Evolutionary conservation across 2,888 invertebrate genomes (phyloP).

Genomic region (Pyrrhia umbra): DNA sequence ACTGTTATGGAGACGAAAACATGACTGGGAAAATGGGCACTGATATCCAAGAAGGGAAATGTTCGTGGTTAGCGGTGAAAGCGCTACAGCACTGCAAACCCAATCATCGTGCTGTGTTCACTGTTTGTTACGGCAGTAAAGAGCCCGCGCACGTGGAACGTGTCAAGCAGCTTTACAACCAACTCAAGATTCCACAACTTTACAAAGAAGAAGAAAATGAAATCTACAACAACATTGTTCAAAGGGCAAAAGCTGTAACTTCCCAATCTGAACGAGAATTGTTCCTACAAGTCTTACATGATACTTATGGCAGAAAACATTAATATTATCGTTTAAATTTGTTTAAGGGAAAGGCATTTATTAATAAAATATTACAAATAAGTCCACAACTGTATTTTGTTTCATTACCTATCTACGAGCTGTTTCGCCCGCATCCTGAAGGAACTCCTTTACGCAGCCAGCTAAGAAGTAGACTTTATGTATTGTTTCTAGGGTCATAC

Average conservation of each 20-base stretch:
- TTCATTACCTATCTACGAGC: too few species aligned
- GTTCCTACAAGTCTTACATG: constrained; percentile 93
- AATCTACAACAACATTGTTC: constrained; percentile 92
- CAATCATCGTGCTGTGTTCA: constrained; percentile 90
- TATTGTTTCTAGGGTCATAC: too few species aligned
- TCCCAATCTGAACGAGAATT: constrained; percentile 90
- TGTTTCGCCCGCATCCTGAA: too few species aligned
- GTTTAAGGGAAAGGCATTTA: neutral
- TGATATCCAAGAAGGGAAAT: constrained; percentile 98
- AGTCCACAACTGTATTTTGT: constrained; percentile 7
- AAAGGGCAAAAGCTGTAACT: constrained; percentile 58
- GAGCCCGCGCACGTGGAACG: constrained; percentile 91
- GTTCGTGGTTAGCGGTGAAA: constrained; percentile 97
- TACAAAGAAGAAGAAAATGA: constrained; percentile 93
- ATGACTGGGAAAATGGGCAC: constrained; percentile 96
- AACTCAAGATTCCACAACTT: constrained; percentile 92
- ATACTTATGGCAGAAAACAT: constrained; percentile 90
- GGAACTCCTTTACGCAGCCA: too few species aligned
- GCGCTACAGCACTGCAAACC: constrained; percentile 92
- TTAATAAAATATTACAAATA: neutral
- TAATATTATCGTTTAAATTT: neutral
- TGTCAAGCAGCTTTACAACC: constrained; percentile 83
- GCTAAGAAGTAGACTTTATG: too few species aligned
- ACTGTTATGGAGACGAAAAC: constrained; percentile 95
- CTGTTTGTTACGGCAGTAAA: constrained; percentile 93